Evolutionary conservation across 2,797 vertebrate genomes (phyloP), one percentile per base, ranked within the genome.

Genomic region (Ctenopoma kingsleyae): DNA sequence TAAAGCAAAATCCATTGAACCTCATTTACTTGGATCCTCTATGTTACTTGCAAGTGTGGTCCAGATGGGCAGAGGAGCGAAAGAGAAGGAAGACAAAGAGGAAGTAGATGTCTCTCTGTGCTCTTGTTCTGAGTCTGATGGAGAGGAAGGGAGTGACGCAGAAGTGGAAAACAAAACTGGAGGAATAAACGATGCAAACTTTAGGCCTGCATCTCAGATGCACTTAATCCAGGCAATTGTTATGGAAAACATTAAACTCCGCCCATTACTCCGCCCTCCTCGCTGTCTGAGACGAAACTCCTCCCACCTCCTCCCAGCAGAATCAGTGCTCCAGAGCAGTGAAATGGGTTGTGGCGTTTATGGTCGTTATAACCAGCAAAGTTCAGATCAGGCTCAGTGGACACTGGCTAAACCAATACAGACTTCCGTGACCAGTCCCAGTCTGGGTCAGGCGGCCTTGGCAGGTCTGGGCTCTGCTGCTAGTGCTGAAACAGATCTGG

Each of bases 201-300:
- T 19, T 5, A n/a, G 41, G 3, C 17, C 25, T 1, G 2, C 12
- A 3, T 10, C 53, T 55, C 60, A 6, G 17, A 23, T 17, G 9
- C 76, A 49, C 13, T 16, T 79, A 41, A 53, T 58, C 0, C 68
- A 55, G 50, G 65, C 27, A 0, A 16, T 73, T 4, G 1, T 49
- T 2, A 67, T 46, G 8, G 76, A 86, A n/a, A 83, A 38, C n/a
- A 66, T 83, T 8, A 80, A 87, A 16, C 3, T 75, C 0, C 57
- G 86, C 23, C 87, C 85, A 0, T 78, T 95, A 61, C 90, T 93
- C 0, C 89, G 92, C 12, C 54, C 92, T 0, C 94, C 94, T 2
- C 91, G 89, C 27, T 96, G 94, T 80, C 89, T 97, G 74, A 92
- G 95, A 5, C 87, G 93, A 0, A 81, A 88, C 70, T 96, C 95